Evolutionary conservation across 1,140 invertebrate species (phyloP).

Genomic region (Diorhabda elongata): DNA sequence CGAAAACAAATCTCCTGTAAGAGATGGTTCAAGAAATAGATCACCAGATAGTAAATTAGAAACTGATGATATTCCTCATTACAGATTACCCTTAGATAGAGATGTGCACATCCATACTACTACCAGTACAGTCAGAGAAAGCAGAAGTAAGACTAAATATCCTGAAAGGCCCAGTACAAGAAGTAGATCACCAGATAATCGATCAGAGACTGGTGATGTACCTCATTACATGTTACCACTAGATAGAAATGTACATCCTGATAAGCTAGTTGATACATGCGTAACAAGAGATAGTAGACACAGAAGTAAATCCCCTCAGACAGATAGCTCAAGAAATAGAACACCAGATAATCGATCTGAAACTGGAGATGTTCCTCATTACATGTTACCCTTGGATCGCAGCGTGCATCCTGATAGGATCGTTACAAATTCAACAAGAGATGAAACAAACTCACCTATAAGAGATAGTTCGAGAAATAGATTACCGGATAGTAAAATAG

Average conservation of each 20-base stretch:
- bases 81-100: neutral
- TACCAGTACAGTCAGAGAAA: neutral
- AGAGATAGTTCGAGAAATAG: neutral
- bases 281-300: neutral
- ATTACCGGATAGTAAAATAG: neutral
- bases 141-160: neutral
- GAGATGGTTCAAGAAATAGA: too few relatives aligned
- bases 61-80: too few relatives aligned
- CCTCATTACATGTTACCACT: neutral
- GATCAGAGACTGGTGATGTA: neutral
- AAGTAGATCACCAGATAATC: neutral
- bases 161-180: neutral
- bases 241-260: neutral
- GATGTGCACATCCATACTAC: slow-evolving; percentile 7
- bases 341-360: slow-evolving; percentile 22
- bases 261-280: neutral
- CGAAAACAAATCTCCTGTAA: too few relatives aligned
- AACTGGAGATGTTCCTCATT: slow-evolving; percentile 9
- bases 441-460: neutral
- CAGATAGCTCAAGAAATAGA: slow-evolving; percentile 11
- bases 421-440: neutral
- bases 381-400: neutral
- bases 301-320: slow-evolving; percentile 26
- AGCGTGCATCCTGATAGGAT: neutral
- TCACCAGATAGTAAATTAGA: too few relatives aligned